Evolutionary conservation across 2,797 vertebrate species (phyloP).

Genomic region (Anguilla anguilla): DNA sequence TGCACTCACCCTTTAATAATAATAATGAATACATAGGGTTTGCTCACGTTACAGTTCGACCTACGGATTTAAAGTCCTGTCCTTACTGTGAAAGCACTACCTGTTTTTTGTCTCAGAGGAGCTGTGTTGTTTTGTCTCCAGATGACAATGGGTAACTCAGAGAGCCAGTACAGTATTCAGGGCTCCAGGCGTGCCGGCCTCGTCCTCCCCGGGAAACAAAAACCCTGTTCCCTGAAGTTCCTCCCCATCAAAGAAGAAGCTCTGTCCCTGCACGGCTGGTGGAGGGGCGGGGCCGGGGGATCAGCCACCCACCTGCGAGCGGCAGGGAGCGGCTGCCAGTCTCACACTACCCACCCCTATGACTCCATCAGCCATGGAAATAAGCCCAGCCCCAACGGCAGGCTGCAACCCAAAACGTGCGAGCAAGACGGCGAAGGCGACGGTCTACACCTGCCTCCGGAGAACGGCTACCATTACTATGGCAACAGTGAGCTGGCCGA

Average conservation of each 20-base stretch:
- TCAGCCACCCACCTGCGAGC: slow-evolving; percentile 83
- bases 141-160: slow-evolving; percentile 90
- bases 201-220: slow-evolving; percentile 78
- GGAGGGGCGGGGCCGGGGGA: slow-evolving; percentile 66
- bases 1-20: no score
- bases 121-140: slow-evolving; percentile 54
- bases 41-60: neutral
- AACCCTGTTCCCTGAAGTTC: slow-evolving; percentile 83
- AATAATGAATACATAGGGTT: neutral
- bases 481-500: slow-evolving; percentile 47
- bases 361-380: slow-evolving; percentile 73
- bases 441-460: slow-evolving; percentile 57
- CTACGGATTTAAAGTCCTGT: neutral
- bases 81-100: neutral
- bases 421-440: slow-evolving; percentile 60
- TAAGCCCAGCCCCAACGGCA: slow-evolving; percentile 60
- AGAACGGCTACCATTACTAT: slow-evolving; percentile 70
- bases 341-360: slow-evolving; percentile 76
- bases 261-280: slow-evolving; percentile 79
- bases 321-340: slow-evolving; percentile 80
- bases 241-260: slow-evolving; percentile 79
- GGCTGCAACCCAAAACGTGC: slow-evolving; percentile 62
- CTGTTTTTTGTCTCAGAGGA: neutral
- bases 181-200: slow-evolving; percentile 78
- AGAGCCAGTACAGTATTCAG: slow-evolving; percentile 94